Evolutionary conservation across 53 echinoderm and acorn worm species (phyloP).

Genomic region (Echinarachnius parma): DNA sequence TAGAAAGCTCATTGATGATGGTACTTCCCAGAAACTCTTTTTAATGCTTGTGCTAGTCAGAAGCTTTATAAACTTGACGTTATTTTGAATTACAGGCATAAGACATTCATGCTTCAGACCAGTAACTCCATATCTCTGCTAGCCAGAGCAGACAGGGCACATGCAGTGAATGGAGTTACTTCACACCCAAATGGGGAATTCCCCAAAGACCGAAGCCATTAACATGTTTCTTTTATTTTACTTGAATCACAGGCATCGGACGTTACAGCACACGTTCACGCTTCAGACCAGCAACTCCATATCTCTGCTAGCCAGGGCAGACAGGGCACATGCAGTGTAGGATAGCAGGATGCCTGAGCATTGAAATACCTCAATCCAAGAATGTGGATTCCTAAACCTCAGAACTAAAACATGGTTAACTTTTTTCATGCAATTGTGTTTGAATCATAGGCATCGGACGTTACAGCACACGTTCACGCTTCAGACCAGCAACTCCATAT

Average conservation of each 20-base stretch:
- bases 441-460: conserved; percentile 92
- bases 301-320: conserved; percentile 66
- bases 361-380: no score
- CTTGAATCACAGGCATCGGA: conserved; percentile 95
- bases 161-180: conserved; percentile 39
- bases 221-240: no score
- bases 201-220: no score
- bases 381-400: no score
- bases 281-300: conserved; percentile 85
- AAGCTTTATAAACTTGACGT: no score
- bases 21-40: no score
- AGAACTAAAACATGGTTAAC: no score
- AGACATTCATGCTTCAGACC: conserved; percentile 81
- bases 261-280: conserved; percentile 75
- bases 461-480: conserved; percentile 78
- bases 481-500: conserved; percentile 81
- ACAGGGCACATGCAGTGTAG: conserved; percentile 57
- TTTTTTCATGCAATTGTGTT: no score
- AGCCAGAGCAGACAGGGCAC: conserved; percentile 64
- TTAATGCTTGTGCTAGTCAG: no score
- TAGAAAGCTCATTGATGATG: no score
- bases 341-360: conserved; percentile 30
- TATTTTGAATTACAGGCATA: no score
- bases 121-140: conserved; percentile 80
- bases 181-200: no score